Percentiles rank a stretch among this genome's conserved stretches.
These are phyloP conservation scores for Protomyctophum bolini DNA, from an alignment of 2,113 vertebrate genomes.

Conservation along the genomic window DNA sequence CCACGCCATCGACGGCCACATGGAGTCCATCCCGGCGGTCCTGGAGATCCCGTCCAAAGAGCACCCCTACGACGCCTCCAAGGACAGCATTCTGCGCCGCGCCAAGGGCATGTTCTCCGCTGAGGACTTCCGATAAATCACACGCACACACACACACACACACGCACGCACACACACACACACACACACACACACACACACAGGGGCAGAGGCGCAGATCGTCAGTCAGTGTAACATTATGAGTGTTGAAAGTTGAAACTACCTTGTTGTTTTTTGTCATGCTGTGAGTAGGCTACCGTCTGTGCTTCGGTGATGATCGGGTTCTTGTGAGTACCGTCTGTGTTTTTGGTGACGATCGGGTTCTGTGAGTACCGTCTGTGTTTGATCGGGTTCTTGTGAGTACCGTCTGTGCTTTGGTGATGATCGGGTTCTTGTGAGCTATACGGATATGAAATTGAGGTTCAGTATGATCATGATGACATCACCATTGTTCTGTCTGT, in stretches of 20 bases:
- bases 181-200: neutral
- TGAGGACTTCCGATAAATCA: slow-evolving; percentile 87
- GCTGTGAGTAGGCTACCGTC: neutral
- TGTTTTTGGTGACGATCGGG: neutral
- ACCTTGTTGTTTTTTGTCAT: neutral
- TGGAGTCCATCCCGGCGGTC: slow-evolving; percentile 89
- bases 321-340: neutral
- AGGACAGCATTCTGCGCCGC: slow-evolving; percentile 93
- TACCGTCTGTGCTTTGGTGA: neutral
- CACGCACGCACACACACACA: neutral
- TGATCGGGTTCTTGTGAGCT: neutral
- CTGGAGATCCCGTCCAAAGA: slow-evolving; percentile 97
- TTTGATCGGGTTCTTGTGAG: neutral
- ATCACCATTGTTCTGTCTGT: no score
- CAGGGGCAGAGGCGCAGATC: neutral
- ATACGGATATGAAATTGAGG: no score
- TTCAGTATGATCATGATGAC: no score
- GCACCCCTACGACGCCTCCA: slow-evolving; percentile 92
- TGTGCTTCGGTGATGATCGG: neutral
- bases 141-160: neutral
- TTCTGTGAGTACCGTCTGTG: neutral
- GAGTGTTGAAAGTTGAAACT: no score
- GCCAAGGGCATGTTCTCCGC: slow-evolving; percentile 93
- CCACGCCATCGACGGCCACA: slow-evolving; percentile 89
- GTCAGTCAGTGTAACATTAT: neutral